Conservation (phyloP, 2,888 invertebrate genomes). For the Psococerastis gibbosa region DNA sequence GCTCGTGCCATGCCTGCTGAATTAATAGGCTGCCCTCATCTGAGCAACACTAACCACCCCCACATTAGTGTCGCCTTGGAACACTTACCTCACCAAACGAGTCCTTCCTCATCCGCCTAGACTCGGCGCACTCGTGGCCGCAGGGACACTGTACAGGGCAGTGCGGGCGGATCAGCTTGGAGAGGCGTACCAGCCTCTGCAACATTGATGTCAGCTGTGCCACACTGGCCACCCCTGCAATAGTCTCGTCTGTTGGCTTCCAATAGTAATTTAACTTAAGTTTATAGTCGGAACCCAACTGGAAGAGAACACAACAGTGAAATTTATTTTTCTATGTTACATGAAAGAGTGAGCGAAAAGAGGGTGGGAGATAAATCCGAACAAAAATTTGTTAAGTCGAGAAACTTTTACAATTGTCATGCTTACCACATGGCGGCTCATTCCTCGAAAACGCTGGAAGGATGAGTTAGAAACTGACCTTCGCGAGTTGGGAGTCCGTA, state of each 20-base stretch:
- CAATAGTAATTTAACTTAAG: slow-evolving; percentile 64
- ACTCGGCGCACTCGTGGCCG: slow-evolving; percentile 32
- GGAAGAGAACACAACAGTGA: slow-evolving; percentile 18
- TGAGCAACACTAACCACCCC: no score
- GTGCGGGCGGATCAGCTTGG: slow-evolving; percentile 20
- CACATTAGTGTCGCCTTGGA: no score
- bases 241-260: slow-evolving; percentile 29
- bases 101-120: slow-evolving; percentile 4
- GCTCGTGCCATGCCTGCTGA: no score
- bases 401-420: no score
- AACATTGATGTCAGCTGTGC: neutral
- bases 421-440: neutral
- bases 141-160: slow-evolving; percentile 29
- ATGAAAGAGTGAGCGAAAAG: no score
- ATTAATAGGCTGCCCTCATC: no score
- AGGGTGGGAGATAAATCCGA: no score
- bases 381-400: no score
- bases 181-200: slow-evolving; percentile 27
- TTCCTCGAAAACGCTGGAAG: no score
- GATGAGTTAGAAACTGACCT: no score
- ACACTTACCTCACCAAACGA: slow-evolving; percentile 11
- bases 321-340: neutral
- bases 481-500: no score
- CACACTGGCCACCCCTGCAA: neutral
- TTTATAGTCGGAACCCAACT: slow-evolving; percentile 57